These are phyloP conservation scores for Mixornis gularis DNA, from an alignment of 2,113 vertebrate genomes.

Conservation along the genomic window DNA sequence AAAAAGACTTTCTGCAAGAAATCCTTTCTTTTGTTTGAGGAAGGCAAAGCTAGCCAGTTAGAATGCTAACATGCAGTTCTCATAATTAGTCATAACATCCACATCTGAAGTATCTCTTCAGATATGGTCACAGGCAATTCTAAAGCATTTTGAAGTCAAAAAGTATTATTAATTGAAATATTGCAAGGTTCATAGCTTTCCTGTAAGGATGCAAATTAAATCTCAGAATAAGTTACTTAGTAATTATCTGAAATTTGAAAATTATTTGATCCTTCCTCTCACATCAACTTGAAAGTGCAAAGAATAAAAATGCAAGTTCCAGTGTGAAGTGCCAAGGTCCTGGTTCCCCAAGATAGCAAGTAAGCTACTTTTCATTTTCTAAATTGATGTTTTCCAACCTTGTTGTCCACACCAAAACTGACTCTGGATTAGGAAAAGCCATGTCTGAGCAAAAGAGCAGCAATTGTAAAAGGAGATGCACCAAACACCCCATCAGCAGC, in stretches of 20 bases:
- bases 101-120: background rate
- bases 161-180: conserved; percentile 20
- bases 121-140: background rate
- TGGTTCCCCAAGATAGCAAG: background rate
- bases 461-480: background rate
- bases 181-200: conserved; percentile 35
- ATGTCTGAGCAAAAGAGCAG: background rate
- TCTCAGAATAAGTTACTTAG: conserved; percentile 10
- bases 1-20: background rate
- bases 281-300: background rate
- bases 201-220: conserved; percentile 29
- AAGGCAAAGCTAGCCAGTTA: background rate
- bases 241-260: background rate
- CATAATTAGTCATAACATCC: background rate
- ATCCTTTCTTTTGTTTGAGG: background rate
- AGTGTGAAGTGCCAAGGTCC: background rate
- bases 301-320: background rate
- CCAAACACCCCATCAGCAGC: background rate
- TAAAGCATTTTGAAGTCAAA: background rate
- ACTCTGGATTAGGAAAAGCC: background rate
- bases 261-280: background rate
- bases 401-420: background rate
- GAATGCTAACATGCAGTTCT: background rate
- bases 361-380: background rate
- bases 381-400: background rate